Conservation (phyloP, 2,113 vertebrate genomes). For the Halcyon senegalensis region DNA sequence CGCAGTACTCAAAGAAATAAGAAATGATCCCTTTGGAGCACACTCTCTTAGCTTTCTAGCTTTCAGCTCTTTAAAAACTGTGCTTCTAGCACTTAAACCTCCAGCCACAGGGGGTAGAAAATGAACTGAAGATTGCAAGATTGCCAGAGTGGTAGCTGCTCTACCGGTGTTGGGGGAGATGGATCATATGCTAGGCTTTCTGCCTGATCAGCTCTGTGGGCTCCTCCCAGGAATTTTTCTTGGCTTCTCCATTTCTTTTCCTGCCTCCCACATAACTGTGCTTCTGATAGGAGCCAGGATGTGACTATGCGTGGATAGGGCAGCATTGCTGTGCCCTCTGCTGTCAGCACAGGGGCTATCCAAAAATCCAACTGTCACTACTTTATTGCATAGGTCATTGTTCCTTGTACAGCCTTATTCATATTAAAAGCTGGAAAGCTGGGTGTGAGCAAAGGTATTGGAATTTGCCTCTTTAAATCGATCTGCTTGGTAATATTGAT, state of each 20-base stretch:
- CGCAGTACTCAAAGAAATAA: background rate
- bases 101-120: background rate
- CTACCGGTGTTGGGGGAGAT: background rate
- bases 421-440: background rate
- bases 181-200: background rate
- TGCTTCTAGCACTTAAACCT: slow-evolving; percentile 3
- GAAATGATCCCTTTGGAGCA: background rate
- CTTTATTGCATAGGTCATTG: background rate
- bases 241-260: background rate
- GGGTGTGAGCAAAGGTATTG: background rate
- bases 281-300: background rate
- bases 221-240: background rate
- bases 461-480: background rate
- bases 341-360: background rate
- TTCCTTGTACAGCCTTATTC: background rate
- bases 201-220: background rate
- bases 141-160: background rate
- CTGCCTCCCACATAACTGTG: background rate
- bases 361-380: background rate
- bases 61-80: slow-evolving; percentile 11
- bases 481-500: background rate
- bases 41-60: slow-evolving; percentile 3
- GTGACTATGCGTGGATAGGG: background rate
- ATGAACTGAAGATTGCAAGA: background rate
- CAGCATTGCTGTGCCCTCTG: background rate